Evolutionary conservation across 2,113 vertebrate species (phyloP).

Genomic region (Pycnonotus jocosus): DNA sequence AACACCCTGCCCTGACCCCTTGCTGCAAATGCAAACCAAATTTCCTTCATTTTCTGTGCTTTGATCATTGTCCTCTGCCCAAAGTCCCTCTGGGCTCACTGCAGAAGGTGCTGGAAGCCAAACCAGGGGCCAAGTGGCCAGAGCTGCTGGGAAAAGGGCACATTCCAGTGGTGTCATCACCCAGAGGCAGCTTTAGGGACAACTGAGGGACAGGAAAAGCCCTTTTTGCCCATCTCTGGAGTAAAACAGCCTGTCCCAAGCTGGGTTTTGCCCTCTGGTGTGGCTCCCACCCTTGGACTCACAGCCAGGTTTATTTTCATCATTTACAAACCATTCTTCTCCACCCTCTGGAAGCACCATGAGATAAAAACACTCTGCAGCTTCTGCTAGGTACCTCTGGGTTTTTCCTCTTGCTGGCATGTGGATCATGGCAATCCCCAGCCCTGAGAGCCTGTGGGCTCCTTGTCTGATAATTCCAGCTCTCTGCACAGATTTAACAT

Average conservation of each 20-base stretch:
- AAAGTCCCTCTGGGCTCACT: not conserved
- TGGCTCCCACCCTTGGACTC: not conserved
- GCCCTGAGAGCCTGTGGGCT: not conserved
- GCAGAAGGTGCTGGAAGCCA: not conserved
- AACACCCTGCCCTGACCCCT: not conserved
- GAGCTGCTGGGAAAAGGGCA: not conserved
- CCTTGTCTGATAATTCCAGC: not conserved
- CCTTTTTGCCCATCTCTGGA: not conserved
- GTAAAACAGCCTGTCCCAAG: not conserved
- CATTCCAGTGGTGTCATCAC: accelerated
- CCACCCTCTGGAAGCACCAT: accelerated
- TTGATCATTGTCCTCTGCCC: not conserved
- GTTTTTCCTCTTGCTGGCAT: not conserved
- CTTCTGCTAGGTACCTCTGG: not conserved
- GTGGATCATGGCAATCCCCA: accelerated
- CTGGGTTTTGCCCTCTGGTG: not conserved
- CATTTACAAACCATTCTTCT: not conserved
- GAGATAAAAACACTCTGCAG: not conserved
- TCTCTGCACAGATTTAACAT: accelerated
- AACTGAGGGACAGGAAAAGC: too few species aligned
- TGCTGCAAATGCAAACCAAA: not conserved
- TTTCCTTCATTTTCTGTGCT: not conserved
- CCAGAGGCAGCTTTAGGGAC: accelerated
- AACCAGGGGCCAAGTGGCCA: accelerated
- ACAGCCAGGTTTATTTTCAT: not conserved